A percentile compares a stretch with the other conserved stretches of the same genome.
Evolutionary conservation across 2,797 vertebrate species (phyloP).

Genomic region (Myripristis jacobus): DNA sequence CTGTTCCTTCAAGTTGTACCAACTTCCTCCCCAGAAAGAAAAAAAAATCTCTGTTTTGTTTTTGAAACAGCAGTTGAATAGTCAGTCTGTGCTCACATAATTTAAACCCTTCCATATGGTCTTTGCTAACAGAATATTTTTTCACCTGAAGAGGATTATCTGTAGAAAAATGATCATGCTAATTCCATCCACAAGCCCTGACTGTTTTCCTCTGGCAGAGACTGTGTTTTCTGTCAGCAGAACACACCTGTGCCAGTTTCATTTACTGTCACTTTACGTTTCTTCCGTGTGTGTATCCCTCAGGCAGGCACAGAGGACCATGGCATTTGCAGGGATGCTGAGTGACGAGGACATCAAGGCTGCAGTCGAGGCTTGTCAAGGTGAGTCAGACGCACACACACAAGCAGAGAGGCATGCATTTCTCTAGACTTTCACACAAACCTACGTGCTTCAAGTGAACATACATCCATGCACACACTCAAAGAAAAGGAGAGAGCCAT

Average conservation of each 20-base stretch:
- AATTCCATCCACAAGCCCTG: slow-evolving; percentile 10
- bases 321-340: slow-evolving; percentile 86
- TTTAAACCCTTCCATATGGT: background rate
- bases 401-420: slow-evolving; percentile 27
- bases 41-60: background rate
- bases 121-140: no score
- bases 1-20: slow-evolving; percentile 18
- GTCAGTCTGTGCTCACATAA: background rate
- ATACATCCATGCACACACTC: slow-evolving; percentile 9
- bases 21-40: slow-evolving; percentile 33
- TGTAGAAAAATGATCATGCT: slow-evolving; percentile 1
- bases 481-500: background rate
- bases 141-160: background rate
- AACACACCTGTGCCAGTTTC: slow-evolving; percentile 52
- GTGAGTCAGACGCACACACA: slow-evolving; percentile 69
- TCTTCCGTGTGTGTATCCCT: slow-evolving; percentile 54
- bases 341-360: slow-evolving; percentile 84
- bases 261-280: slow-evolving; percentile 62
- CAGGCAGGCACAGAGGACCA: slow-evolving; percentile 72
- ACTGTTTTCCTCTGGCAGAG: slow-evolving; percentile 21
- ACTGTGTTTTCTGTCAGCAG: slow-evolving; percentile 19
- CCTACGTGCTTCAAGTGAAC: slow-evolving; percentile 16
- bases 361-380: slow-evolving; percentile 85
- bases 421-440: slow-evolving; percentile 15
- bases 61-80: background rate